Evolutionary conservation across 2,113 vertebrate genomes (phyloP).

Genomic region (Micronycteris hirsuta): DNA sequence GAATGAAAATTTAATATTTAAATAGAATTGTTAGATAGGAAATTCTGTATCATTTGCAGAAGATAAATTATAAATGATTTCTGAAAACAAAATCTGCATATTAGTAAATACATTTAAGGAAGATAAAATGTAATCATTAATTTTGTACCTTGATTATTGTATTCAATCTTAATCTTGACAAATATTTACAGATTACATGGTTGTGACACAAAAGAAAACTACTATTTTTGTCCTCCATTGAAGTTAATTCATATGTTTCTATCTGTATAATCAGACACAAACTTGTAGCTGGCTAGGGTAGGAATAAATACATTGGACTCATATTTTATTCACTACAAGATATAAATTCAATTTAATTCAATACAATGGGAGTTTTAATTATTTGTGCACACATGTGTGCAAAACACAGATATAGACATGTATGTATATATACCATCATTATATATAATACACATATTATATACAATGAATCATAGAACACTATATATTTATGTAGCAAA

Average conservation of each 20-base stretch:
- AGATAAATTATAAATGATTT: slow-evolving; percentile 29
- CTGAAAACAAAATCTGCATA: not conserved
- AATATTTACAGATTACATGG: not conserved
- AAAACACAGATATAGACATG: not conserved
- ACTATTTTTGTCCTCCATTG: not conserved
- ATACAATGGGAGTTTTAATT: not conserved
- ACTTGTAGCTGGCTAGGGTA: not conserved
- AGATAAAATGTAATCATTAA: not conserved
- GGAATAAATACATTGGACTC: not conserved
- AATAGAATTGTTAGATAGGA: not conserved
- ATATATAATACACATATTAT: not conserved
- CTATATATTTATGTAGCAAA: not conserved
- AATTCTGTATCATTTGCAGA: not conserved
- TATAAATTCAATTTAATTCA: not conserved
- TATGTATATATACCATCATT: not conserved
- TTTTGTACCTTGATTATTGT: not conserved
- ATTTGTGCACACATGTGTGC: not conserved
- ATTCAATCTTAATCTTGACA: not conserved
- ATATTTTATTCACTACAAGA: not conserved
- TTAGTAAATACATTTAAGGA: not conserved
- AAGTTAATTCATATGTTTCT: not conserved
- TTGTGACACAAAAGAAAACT: not conserved
- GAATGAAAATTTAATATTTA: slow-evolving; percentile 31
- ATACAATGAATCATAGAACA: not conserved
- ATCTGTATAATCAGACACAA: not conserved